Conservation (phyloP, 1,140 invertebrate genomes). For the Zaprionus africanus region DNA sequence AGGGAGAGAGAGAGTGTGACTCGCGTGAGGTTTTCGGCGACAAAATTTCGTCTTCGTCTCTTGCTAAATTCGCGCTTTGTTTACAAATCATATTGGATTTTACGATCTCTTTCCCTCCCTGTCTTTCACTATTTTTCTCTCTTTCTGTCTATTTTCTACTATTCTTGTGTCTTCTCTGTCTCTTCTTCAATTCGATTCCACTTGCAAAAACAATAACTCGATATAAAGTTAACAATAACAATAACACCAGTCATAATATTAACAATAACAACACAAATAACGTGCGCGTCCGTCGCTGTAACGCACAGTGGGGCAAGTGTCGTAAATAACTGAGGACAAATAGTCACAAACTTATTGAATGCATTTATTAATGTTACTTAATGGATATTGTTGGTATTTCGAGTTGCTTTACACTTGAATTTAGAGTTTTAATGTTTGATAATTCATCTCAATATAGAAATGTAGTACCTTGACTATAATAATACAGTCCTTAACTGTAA, state of each 20-base stretch:
- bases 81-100: slow-evolving; percentile 28
- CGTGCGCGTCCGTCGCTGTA: neutral
- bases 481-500: too few species aligned
- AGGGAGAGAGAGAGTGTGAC: slow-evolving; percentile 9
- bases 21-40: slow-evolving; percentile 31
- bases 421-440: too few species aligned
- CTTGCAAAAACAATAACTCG: slow-evolving; percentile 32
- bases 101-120: slow-evolving; percentile 4
- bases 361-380: neutral
- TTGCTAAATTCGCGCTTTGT: slow-evolving; percentile 35
- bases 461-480: too few species aligned
- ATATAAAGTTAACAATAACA: slow-evolving; percentile 32
- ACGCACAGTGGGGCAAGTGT: slow-evolving; percentile 35
- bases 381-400: neutral
- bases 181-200: slow-evolving; percentile 37
- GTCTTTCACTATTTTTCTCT: neutral
- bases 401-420: too few species aligned
- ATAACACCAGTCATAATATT: slow-evolving; percentile 38
- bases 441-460: too few species aligned
- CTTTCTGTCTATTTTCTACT: neutral
- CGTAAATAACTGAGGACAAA: neutral
- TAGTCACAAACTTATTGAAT: neutral
- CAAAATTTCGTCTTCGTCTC: slow-evolving; percentile 36
- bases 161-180: neutral
- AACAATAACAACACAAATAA: slow-evolving; percentile 26